These are phyloP conservation scores for Thalassaphorura encarpata DNA, from an alignment of 1,140 invertebrate species.

Conservation along the genomic window DNA sequence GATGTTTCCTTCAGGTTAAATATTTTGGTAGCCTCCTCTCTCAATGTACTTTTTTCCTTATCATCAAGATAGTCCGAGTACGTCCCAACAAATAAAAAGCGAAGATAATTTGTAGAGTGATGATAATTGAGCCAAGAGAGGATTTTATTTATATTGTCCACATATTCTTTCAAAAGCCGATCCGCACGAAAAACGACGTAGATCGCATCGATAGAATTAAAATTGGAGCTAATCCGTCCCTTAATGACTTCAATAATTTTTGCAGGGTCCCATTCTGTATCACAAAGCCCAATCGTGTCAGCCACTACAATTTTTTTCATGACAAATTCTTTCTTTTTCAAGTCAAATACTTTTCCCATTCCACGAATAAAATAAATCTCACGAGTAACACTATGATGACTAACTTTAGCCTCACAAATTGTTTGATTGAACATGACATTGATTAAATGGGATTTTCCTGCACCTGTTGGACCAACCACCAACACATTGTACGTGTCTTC, in stretches of 20 bases:
- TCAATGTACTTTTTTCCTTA: not conserved
- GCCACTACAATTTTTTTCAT: not conserved
- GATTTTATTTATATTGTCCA: not conserved
- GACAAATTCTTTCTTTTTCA: not conserved
- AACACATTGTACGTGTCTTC: conserved; percentile 1
- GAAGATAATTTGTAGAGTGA: not conserved
- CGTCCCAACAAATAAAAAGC: not conserved
- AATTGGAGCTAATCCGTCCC: not conserved
- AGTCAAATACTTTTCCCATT: not conserved
- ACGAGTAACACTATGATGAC: not conserved
- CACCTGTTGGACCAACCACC: not conserved
- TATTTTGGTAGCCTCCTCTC: not conserved
- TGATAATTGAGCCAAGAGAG: not conserved
- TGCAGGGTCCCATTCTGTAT: not conserved
- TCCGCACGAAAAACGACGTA: not conserved
- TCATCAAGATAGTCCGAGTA: not conserved
- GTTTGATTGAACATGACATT: not conserved
- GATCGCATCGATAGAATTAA: not conserved
- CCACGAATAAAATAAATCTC: not conserved
- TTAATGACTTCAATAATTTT: not conserved
- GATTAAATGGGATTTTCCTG: not conserved
- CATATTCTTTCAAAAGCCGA: not conserved
- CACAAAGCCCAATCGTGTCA: not conserved
- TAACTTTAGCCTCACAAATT: not conserved
- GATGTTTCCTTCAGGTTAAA: not conserved